phyloP scores from a whole-genome alignment of 2,888 invertebrate species.

The Dione juno region DNA sequence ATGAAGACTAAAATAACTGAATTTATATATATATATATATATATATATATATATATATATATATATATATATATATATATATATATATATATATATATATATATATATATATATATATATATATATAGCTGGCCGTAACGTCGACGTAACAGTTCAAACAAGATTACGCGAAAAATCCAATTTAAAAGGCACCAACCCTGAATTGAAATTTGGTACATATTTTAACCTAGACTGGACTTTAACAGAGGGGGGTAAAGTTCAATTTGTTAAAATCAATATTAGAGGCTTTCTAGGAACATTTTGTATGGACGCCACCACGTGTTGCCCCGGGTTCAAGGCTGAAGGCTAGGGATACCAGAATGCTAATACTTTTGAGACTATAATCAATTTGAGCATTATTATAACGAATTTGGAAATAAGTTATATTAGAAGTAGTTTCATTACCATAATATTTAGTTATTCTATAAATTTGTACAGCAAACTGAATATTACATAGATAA shows the following conservation, averaged over 20 bases:
- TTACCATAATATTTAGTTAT: not conserved
- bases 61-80: slow-evolving; percentile 27
- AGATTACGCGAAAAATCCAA: slow-evolving; percentile 42
- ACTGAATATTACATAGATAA: no score
- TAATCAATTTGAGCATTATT: slow-evolving; percentile 11
- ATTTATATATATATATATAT: slow-evolving; percentile 26
- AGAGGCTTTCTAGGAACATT: slow-evolving; percentile 66
- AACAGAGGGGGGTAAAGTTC: slow-evolving; percentile 55
- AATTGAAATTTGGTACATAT: slow-evolving; percentile 48
- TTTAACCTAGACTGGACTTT: slow-evolving; percentile 59
- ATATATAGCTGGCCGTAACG: slow-evolving; percentile 25
- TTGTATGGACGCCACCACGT: slow-evolving; percentile 72
- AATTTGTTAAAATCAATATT: slow-evolving; percentile 53
- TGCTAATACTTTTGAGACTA: slow-evolving; percentile 32
- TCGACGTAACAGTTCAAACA: slow-evolving; percentile 43
- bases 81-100: slow-evolving; percentile 27
- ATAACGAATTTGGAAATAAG: not conserved
- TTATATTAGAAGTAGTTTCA: not conserved
- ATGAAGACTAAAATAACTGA: slow-evolving; percentile 10
- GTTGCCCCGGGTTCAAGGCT: slow-evolving; percentile 76
- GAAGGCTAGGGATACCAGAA: slow-evolving; percentile 53
- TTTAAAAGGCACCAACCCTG: slow-evolving; percentile 49
- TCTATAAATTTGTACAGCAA: no score
- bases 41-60: slow-evolving; percentile 29
- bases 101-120: slow-evolving; percentile 28